Conservation (phyloP, 2,113 vertebrate genomes). For the Centropus bengalensis region DNA sequence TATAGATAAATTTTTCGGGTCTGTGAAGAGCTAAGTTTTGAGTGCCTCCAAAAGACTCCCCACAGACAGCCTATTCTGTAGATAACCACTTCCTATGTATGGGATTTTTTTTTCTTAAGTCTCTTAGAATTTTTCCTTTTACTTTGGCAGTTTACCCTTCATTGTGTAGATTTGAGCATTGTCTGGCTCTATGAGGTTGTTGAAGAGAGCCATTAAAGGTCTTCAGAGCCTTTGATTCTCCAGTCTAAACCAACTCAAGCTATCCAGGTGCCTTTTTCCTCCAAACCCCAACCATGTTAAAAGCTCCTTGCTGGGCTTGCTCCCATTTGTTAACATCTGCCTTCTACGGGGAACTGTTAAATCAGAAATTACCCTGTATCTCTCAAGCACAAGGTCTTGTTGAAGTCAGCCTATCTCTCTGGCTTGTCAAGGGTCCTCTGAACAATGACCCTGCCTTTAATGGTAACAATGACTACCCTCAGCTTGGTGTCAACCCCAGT, state of each 20-base stretch:
- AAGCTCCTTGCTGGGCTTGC: background rate
- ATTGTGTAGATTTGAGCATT: background rate
- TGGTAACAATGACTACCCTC: rapidly evolving
- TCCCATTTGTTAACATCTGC: background rate
- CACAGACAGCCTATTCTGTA: background rate
- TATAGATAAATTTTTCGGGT: background rate
- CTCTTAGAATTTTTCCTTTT: background rate
- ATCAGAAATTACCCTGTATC: background rate
- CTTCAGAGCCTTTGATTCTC: background rate
- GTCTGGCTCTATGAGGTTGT: background rate
- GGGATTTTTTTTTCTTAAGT: rapidly evolving
- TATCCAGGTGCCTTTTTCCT: background rate
- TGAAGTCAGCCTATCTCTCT: background rate
- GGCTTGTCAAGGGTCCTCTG: background rate
- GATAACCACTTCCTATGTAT: background rate
- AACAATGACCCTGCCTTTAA: background rate
- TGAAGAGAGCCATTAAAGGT: background rate
- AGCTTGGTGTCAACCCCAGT: background rate
- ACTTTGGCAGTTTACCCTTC: background rate
- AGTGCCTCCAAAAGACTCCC: background rate
- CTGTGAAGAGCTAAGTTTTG: background rate
- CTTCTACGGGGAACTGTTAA: background rate
- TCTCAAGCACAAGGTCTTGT: background rate
- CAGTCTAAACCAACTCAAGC: background rate
- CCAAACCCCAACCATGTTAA: background rate